Conservation (phyloP, 2,797 vertebrate genomes). For the Allobates femoralis region DNA sequence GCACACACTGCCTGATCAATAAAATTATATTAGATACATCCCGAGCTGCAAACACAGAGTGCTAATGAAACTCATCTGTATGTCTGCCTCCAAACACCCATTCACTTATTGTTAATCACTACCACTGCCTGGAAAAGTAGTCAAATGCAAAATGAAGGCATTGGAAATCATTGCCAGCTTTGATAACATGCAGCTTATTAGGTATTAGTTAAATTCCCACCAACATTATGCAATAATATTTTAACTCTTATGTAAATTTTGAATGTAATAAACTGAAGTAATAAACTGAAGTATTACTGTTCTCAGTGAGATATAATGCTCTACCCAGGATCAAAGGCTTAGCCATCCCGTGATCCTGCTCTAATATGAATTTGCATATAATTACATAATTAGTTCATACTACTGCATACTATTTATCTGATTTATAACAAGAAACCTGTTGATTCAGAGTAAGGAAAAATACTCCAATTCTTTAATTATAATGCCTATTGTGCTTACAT, state of each 20-base stretch:
- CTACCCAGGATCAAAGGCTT: neutral
- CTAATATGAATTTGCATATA: neutral
- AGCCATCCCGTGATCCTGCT: neutral
- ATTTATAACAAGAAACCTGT: neutral
- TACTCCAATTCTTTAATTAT: neutral
- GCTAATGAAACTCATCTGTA: conserved; percentile 68
- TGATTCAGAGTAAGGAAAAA: neutral
- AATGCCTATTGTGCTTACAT: too few species aligned
- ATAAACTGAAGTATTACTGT: conserved; percentile 6
- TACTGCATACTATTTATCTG: neutral
- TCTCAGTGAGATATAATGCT: neutral
- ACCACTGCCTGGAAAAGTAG: conserved; percentile 65
- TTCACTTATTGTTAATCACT: conserved; percentile 69
- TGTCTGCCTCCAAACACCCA: conserved; percentile 67
- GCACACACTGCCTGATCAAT: conserved; percentile 64
- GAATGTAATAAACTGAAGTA: neutral
- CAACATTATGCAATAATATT: neutral
- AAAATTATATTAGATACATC: conserved; percentile 65
- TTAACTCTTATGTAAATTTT: neutral
- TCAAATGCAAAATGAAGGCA: conserved; percentile 53
- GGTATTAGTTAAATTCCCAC: neutral
- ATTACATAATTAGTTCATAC: neutral
- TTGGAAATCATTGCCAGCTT: conserved; percentile 24
- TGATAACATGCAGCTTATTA: conserved; percentile 12
- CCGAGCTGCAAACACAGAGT: conserved; percentile 66